A percentile compares a stretch with the other conserved stretches of the same genome.
Conservation (phyloP, 2,797 vertebrate genomes). For the Pseudochirops corinnae region DNA sequence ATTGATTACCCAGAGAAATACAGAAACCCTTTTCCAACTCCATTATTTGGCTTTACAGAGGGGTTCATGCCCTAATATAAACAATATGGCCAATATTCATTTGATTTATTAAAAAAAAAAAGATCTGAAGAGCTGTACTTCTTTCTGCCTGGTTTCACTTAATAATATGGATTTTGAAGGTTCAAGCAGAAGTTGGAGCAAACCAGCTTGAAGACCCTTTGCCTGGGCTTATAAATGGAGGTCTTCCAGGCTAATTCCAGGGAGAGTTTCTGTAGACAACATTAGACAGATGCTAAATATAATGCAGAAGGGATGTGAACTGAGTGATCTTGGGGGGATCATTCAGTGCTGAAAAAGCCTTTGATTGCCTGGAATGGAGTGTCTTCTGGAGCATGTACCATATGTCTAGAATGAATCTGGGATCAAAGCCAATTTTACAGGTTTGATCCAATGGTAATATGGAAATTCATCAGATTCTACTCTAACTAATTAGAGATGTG, state of each 20-base stretch:
- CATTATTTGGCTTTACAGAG: constrained; percentile 67
- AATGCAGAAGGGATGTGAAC: constrained; percentile 41
- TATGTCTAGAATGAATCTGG: constrained; percentile 41
- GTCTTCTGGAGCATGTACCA: constrained; percentile 58
- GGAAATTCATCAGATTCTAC: constrained; percentile 74
- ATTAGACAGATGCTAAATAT: constrained; percentile 50
- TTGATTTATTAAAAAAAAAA: constrained; percentile 70
- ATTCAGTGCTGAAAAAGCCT: constrained; percentile 52
- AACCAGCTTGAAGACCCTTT: constrained; percentile 61
- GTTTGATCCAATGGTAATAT: constrained; percentile 76
- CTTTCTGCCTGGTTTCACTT: constrained; percentile 76
- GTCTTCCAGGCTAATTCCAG: constrained; percentile 62
- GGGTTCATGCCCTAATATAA: constrained; percentile 72
- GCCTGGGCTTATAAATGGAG: constrained; percentile 58
- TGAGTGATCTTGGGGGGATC: constrained; percentile 45
- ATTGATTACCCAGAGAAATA: constrained; percentile 78
- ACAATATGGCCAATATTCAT: constrained; percentile 76
- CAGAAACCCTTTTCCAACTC: constrained; percentile 71
- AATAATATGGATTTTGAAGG: constrained; percentile 67
- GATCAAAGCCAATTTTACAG: constrained; percentile 77
- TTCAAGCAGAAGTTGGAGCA: constrained; percentile 65
- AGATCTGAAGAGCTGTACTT: constrained; percentile 66
- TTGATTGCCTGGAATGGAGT: constrained; percentile 60
- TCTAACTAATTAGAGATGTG: constrained; percentile 73
- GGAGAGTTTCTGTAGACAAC: constrained; percentile 59